phyloP scores from a whole-genome alignment of 2,113 vertebrate species.

The Gavialis gangeticus region DNA sequence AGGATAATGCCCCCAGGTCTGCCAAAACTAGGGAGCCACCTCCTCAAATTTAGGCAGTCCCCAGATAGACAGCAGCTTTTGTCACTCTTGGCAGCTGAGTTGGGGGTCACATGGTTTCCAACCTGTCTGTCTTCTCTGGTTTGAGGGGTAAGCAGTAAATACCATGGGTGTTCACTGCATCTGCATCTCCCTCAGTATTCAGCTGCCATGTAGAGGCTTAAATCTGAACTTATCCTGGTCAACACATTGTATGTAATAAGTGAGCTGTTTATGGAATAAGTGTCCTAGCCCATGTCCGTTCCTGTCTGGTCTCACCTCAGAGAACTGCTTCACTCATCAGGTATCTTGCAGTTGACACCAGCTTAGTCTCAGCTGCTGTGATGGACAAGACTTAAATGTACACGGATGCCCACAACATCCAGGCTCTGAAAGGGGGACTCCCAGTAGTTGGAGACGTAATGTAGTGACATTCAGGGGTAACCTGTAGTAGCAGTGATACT shows the following conservation, averaged over 20 bases:
- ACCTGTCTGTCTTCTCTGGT: no score
- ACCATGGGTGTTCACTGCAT: neutral
- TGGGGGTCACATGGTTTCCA: neutral
- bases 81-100: neutral
- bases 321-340: neutral
- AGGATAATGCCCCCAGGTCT: neutral
- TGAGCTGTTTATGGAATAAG: neutral
- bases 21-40: neutral
- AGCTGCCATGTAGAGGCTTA: neutral
- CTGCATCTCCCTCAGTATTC: neutral
- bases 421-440: neutral
- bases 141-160: neutral
- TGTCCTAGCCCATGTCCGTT: neutral
- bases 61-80: neutral
- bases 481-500: neutral
- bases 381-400: neutral
- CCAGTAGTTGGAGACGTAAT: neutral
- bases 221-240: neutral
- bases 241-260: neutral
- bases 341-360: neutral
- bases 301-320: neutral
- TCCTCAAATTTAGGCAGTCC: neutral
- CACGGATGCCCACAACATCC: neutral
- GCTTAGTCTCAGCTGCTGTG: neutral
- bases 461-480: neutral